Percentiles rank a stretch among this genome's conserved stretches.
These are phyloP conservation scores for Sebastes elongatus DNA, from an alignment of 2,797 vertebrate genomes.

Conservation along the genomic window DNA sequence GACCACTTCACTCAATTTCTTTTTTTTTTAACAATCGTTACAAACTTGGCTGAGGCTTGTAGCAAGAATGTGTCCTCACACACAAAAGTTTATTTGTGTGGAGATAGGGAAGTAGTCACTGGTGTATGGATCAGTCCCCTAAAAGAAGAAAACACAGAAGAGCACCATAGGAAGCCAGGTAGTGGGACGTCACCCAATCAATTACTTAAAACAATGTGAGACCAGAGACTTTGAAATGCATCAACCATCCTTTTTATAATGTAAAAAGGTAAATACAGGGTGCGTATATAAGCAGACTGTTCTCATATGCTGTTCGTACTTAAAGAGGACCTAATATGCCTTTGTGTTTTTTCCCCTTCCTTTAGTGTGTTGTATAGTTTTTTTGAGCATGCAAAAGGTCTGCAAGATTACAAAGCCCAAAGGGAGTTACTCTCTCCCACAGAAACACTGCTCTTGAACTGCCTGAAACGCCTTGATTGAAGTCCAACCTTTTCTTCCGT, in stretches of 20 bases:
- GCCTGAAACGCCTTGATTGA: too few relatives aligned
- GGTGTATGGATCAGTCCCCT: too few relatives aligned
- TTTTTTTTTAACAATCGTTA: background rate
- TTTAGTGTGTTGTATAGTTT: too few relatives aligned
- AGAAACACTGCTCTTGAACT: too few relatives aligned
- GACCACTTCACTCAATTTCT: background rate
- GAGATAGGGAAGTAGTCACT: too few relatives aligned
- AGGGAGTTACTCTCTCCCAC: too few relatives aligned
- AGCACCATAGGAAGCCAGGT: accelerated
- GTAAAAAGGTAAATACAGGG: background rate
- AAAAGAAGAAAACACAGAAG: accelerated
- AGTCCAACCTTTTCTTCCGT: too few relatives aligned
- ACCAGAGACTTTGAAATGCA: background rate
- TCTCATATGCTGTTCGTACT: too few relatives aligned
- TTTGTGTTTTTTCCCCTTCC: too few relatives aligned
- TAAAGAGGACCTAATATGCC: too few relatives aligned
- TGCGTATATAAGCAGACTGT: background rate
- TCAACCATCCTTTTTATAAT: background rate
- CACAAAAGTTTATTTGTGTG: background rate
- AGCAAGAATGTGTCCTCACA: background rate
- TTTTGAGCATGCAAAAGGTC: too few relatives aligned
- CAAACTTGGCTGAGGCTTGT: background rate
- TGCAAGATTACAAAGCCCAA: too few relatives aligned
- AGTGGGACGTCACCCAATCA: background rate
- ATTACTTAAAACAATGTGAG: background rate